These are phyloP conservation scores for Psilanteris sp. DNA, from an alignment of 1,140 invertebrate species.

Conservation along the genomic window DNA sequence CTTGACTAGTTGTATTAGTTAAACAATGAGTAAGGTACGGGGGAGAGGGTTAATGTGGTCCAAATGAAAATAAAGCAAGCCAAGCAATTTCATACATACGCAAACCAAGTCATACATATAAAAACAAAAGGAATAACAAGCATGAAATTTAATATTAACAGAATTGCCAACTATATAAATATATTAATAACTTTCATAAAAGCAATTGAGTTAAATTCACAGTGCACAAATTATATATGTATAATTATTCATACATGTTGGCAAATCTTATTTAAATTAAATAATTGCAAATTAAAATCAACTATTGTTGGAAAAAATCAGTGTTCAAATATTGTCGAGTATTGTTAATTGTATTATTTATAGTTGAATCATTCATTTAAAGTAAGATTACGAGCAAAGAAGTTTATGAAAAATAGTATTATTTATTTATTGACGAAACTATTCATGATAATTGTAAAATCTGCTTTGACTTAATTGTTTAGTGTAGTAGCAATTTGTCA, in stretches of 20 bases:
- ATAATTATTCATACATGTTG: too few species aligned
- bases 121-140: constrained; percentile 66
- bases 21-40: constrained; percentile 74
- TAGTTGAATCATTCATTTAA: too few species aligned
- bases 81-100: constrained; percentile 72
- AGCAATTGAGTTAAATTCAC: too few species aligned
- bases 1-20: constrained; percentile 72
- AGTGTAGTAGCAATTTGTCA: constrained; percentile 69
- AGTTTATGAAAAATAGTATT: too few species aligned
- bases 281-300: constrained; percentile 21
- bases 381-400: too few species aligned
- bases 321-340: constrained; percentile 14
- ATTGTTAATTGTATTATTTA: too few species aligned
- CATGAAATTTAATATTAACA: constrained; percentile 24
- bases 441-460: neutral
- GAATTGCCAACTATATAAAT: too few species aligned
- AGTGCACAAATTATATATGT: too few species aligned
- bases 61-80: constrained; percentile 76
- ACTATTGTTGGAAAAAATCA: constrained; percentile 7
- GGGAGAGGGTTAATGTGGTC: constrained; percentile 79
- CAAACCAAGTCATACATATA: constrained; percentile 48
- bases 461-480: constrained; percentile 63
- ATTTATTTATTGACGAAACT: too few species aligned
- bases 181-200: too few species aligned
- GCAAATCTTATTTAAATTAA: constrained; percentile 2